Percentiles rank a stretch among this genome's conserved stretches.
These are phyloP conservation scores for Sebastes kiyomatsui DNA, from an alignment of 2,797 vertebrate species.

Conservation along the genomic window DNA sequence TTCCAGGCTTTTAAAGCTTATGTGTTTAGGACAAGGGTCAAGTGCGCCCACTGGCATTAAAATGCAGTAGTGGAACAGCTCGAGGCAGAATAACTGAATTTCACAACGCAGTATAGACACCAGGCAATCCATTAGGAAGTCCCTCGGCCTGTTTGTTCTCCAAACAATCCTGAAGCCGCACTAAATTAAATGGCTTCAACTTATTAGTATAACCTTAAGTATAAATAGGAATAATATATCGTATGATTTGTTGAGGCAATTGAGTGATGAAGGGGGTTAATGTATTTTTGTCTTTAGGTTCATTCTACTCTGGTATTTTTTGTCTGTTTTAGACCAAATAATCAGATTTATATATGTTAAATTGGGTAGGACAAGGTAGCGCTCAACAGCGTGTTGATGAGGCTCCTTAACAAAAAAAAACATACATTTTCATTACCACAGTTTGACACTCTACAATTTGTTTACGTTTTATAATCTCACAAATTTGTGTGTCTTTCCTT, in stretches of 20 bases:
- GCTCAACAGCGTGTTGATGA: too few relatives aligned
- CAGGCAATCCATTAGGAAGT: constrained; percentile 17
- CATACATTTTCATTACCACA: too few relatives aligned
- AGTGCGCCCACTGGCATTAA: constrained; percentile 40
- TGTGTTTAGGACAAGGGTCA: constrained; percentile 33
- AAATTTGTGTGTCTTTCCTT: too few relatives aligned
- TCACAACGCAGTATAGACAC: not conserved
- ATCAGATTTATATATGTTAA: not conserved
- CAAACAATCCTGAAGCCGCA: constrained; percentile 19
- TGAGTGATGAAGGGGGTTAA: not conserved
- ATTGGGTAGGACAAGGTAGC: not conserved
- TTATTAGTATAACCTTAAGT: not conserved
- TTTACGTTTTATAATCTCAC: too few relatives aligned
- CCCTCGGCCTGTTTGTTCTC: constrained; percentile 4
- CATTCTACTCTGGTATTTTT: not conserved
- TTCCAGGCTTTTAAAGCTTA: constrained; percentile 19
- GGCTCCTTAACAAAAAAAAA: too few relatives aligned
- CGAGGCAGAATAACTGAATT: constrained; percentile 29
- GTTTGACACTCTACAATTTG: too few relatives aligned
- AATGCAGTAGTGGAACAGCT: constrained; percentile 41
- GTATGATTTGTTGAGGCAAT: not conserved
- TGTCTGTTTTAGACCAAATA: not conserved
- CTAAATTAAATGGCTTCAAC: not conserved
- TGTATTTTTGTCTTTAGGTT: not conserved
- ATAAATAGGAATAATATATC: not conserved